Evolutionary conservation across 2,888 invertebrate species (phyloP).

Genomic region (Conomelus anceps): DNA sequence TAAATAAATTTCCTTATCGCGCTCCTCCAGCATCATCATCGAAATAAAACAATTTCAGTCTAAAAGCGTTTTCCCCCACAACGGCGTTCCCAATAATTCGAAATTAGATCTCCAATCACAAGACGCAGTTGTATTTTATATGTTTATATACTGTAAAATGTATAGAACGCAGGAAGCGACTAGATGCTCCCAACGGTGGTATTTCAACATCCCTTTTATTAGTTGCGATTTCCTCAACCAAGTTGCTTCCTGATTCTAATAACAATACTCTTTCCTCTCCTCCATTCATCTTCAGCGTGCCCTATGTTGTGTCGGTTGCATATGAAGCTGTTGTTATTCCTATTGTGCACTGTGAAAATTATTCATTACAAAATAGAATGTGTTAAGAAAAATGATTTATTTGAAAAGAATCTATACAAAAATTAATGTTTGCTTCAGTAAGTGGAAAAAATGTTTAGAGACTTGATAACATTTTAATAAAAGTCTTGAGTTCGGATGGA

Average conservation of each 20-base stretch:
- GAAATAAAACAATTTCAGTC: not conserved
- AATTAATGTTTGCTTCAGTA: no score
- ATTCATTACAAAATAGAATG: no score
- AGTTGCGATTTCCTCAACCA: not conserved
- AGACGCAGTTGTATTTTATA: not conserved
- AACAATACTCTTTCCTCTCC: not conserved
- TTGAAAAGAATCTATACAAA: no score
- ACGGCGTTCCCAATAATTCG: not conserved
- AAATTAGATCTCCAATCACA: not conserved
- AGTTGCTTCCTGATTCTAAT: not conserved
- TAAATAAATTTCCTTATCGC: not conserved
- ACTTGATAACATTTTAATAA: no score
- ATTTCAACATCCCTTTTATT: not conserved
- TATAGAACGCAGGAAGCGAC: not conserved
- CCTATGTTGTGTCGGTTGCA: no score
- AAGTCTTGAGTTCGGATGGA: no score
- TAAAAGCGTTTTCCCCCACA: not conserved
- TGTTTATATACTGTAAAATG: not conserved
- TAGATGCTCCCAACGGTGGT: not conserved
- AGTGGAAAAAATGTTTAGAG: no score
- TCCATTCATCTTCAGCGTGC: no score
- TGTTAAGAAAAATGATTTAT: no score
- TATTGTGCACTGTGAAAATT: no score
- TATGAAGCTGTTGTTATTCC: no score
- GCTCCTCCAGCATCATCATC: not conserved